Evolutionary conservation across 1,140 invertebrate genomes (phyloP).

Genomic region (Lordiphosa clarofinis): DNA sequence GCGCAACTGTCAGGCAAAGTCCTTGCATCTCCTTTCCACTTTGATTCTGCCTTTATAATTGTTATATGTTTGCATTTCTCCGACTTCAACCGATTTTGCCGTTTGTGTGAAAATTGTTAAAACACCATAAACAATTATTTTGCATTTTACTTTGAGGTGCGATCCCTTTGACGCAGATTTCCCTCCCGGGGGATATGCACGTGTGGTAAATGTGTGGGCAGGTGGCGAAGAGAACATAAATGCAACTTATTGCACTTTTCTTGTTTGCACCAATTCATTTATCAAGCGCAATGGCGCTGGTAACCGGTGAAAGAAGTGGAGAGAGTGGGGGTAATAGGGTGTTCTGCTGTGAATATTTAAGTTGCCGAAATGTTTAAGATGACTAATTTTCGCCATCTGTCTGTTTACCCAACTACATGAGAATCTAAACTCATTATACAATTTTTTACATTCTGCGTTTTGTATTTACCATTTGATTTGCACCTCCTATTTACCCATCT

Average conservation of each 20-base stretch:
- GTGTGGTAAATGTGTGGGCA: neutral
- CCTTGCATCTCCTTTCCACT: neutral
- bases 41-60: slow-evolving; percentile 47
- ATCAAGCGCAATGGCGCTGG: slow-evolving; percentile 18
- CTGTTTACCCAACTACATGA: too few species aligned
- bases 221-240: too few species aligned
- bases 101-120: slow-evolving; percentile 65
- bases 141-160: slow-evolving; percentile 65
- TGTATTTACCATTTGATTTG: too few species aligned
- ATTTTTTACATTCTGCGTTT: too few species aligned
- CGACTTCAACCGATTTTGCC: slow-evolving; percentile 19
- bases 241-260: slow-evolving; percentile 57
- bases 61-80: slow-evolving; percentile 55
- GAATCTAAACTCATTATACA: too few species aligned
- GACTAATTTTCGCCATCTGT: too few species aligned
- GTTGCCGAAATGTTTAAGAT: too few species aligned
- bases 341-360: too few species aligned
- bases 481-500: too few species aligned
- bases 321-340: neutral
- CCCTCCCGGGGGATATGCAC: slow-evolving; percentile 13
- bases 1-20: slow-evolving; percentile 16
- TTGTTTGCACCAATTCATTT: slow-evolving; percentile 46
- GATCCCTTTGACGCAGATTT: slow-evolving; percentile 38
- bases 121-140: slow-evolving; percentile 76
- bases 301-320: slow-evolving; percentile 1